Percentiles rank a stretch among this genome's conserved stretches.
phyloP scores from a whole-genome alignment of 2,888 invertebrate species.

The Euproctis similis region DNA sequence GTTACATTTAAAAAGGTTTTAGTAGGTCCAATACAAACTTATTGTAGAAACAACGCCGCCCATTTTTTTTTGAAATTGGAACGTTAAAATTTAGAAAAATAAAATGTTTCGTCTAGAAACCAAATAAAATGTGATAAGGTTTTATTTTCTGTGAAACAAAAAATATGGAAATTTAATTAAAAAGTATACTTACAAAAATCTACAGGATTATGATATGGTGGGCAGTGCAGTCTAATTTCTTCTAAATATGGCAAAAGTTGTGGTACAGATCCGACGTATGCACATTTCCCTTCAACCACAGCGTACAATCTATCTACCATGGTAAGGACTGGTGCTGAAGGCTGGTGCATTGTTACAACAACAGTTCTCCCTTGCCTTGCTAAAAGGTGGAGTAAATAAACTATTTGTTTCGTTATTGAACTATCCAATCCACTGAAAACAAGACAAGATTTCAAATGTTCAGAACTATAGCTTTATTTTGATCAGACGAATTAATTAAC shows the following conservation, averaged over 20 bases:
- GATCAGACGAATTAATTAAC: too few relatives aligned
- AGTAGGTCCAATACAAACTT: too few relatives aligned
- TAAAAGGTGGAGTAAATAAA: conserved; percentile 85
- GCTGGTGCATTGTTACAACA: conserved; percentile 93
- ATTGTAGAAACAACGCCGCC: too few relatives aligned
- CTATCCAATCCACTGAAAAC: conserved; percentile 60
- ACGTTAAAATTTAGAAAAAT: too few relatives aligned
- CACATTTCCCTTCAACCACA: conserved; percentile 85
- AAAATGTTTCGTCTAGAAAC: too few relatives aligned
- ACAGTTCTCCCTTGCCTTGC: conserved; percentile 90
- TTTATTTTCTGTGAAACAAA: too few relatives aligned
- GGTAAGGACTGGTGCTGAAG: conserved; percentile 88
- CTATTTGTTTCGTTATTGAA: conserved; percentile 86
- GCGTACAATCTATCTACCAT: conserved; percentile 94
- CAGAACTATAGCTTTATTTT: too few relatives aligned
- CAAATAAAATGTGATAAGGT: too few relatives aligned
- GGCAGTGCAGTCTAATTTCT: conserved; percentile 83
- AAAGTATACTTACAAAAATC: conserved; percentile 83
- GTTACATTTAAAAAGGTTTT: too few relatives aligned
- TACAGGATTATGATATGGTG: conserved; percentile 92
- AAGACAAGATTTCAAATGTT: conserved; percentile 9
- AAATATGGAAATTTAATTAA: not conserved
- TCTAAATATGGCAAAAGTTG: conserved; percentile 86
- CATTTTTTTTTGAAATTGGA: too few relatives aligned
- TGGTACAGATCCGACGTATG: conserved; percentile 86